Conservation (phyloP, 2,113 vertebrate genomes). For the Etia nguti region DNA sequence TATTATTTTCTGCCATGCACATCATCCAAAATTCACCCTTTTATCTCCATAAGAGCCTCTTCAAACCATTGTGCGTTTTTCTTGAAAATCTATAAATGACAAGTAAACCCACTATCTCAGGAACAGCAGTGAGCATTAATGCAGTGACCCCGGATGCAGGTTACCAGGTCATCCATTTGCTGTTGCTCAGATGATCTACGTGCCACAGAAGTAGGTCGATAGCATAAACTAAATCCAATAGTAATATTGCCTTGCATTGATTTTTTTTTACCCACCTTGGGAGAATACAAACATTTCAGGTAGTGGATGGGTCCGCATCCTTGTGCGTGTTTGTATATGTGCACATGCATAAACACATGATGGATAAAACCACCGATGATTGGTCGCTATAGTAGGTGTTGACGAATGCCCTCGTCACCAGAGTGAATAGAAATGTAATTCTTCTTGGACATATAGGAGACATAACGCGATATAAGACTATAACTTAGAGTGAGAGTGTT, state of each 20-base stretch:
- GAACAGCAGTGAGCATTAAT: neutral
- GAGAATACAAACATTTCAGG: constrained; percentile 58
- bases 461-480: constrained; percentile 49
- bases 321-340: neutral
- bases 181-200: constrained; percentile 52
- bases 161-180: constrained; percentile 46
- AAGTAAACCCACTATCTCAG: neutral
- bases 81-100: neutral
- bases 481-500: constrained; percentile 59
- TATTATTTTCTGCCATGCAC: neutral
- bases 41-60: neutral
- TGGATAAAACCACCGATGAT: constrained; percentile 45
- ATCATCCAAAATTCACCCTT: neutral
- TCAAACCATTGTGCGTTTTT: neutral
- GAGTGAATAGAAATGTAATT: constrained; percentile 46
- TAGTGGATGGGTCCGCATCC: neutral
- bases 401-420: constrained; percentile 55
- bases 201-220: constrained; percentile 47
- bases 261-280: constrained; percentile 54
- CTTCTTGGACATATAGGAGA: constrained; percentile 46
- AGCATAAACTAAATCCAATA: constrained; percentile 71
- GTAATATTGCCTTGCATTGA: constrained; percentile 71
- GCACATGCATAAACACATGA: constrained; percentile 49
- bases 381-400: constrained; percentile 44
- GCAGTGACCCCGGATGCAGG: constrained; percentile 44